Percentiles rank a stretch among this genome's conserved stretches.
phyloP scores from a whole-genome alignment of 2,888 invertebrate genomes.

The Lobophora halterata region DNA sequence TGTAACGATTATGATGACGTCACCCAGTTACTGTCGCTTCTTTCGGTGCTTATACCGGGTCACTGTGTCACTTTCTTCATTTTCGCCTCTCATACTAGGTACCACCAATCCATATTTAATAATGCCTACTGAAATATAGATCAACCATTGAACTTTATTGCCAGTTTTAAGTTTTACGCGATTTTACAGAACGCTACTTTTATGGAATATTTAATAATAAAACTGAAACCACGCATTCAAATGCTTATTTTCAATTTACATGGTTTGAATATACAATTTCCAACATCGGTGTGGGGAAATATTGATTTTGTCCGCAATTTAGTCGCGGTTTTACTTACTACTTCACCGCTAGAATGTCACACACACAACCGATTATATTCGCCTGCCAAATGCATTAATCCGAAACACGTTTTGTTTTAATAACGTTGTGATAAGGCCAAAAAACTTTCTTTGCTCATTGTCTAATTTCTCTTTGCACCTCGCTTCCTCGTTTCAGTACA shows the following conservation, averaged over 20 bases:
- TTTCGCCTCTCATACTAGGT: constrained; percentile 42
- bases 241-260: constrained; percentile 4
- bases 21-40: constrained; percentile 61
- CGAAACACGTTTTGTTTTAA: constrained; percentile 64
- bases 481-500: constrained; percentile 57
- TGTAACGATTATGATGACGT: constrained; percentile 32
- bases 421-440: constrained; percentile 58
- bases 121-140: constrained; percentile 27
- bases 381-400: constrained; percentile 40
- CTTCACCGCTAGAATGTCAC: constrained; percentile 19
- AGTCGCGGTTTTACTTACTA: constrained; percentile 20
- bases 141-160: constrained; percentile 18
- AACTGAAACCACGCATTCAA: background rate
- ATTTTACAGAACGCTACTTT: constrained; percentile 12
- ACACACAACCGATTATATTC: constrained; percentile 37
- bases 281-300: constrained; percentile 6
- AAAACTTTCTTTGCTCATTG: constrained; percentile 74
- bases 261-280: constrained; percentile 6
- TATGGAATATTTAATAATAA: background rate
- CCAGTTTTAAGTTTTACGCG: constrained; percentile 11
- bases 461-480: constrained; percentile 67
- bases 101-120: constrained; percentile 39
- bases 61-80: constrained; percentile 70
- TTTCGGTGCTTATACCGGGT: constrained; percentile 53
- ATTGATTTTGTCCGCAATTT: constrained; percentile 13